phyloP scores from a whole-genome alignment of 2,113 vertebrate genomes.

The Morone chrysops region DNA sequence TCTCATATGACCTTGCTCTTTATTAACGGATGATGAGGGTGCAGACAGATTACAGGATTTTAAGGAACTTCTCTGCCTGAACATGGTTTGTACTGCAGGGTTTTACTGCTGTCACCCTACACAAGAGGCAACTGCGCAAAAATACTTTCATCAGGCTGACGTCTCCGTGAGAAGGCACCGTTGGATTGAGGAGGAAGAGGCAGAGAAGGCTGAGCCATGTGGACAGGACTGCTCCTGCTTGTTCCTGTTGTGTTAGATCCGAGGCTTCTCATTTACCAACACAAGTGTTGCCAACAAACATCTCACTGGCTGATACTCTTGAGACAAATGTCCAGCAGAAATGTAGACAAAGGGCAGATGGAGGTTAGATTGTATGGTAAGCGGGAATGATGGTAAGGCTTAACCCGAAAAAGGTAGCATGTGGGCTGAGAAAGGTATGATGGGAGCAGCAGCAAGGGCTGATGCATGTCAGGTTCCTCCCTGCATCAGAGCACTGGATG shows the following conservation, averaged over 20 bases:
- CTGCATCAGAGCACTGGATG: constrained; percentile 15
- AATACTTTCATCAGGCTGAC: constrained; percentile 59
- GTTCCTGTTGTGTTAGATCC: constrained; percentile 31
- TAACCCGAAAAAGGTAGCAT: constrained; percentile 1
- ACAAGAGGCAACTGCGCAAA: constrained; percentile 62
- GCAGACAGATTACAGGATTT: constrained; percentile 16
- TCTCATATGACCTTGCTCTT: constrained; percentile 5
- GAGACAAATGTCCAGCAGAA: constrained; percentile 44
- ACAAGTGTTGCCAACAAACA: constrained; percentile 9
- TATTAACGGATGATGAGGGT: neutral
- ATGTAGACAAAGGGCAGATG: constrained; percentile 20
- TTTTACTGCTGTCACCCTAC: constrained; percentile 26
- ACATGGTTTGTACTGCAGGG: constrained; percentile 25
- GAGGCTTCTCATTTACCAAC: constrained; percentile 38
- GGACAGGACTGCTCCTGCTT: constrained; percentile 10
- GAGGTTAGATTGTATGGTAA: constrained; percentile 14
- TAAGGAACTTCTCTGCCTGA: constrained; percentile 19
- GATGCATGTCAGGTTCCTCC: constrained; percentile 8
- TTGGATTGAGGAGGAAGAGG: constrained; percentile 64
- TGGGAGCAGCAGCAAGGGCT: neutral
- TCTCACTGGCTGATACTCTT: constrained; percentile 22
- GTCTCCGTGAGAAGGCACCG: constrained; percentile 72
- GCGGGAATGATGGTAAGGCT: constrained; percentile 8
- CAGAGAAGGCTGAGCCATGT: constrained; percentile 49
- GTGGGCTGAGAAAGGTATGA: constrained; percentile 10